Base-by-base conservation (phyloP, 2,113 vertebrate species). In the Oncorhynchus kisutch region DNA sequence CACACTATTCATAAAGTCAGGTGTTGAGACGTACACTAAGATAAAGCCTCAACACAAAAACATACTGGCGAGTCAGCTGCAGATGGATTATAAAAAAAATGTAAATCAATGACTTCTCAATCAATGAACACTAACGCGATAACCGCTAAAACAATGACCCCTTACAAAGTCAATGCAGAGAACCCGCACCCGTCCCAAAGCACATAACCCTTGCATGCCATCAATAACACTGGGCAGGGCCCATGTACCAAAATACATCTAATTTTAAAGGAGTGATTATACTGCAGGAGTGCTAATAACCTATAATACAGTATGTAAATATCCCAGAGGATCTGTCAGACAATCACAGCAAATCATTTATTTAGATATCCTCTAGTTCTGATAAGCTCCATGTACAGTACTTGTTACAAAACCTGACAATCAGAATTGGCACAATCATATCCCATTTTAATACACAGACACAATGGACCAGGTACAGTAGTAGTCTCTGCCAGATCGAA, bases 301-400 rank as follows among this genome's bases (percentile, higher is more conserved):
- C 39, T 45, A 45, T 45, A 45, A 83, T 77, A 78, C 74, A 84
- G 81, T 84, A 83, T 72, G 86, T 80, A 90, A 68, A 79, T 72
- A 84, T 80, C 88, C 84, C 85, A 73, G 72, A 73, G 0, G 65
- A 68, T 75, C 83, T 76, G 79, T 84, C 83, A 80, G 83, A 48
- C 81, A 85, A 88, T 91, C 83, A 77, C 70, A 1, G 62, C 78
- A 22, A 70, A 90, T 88, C 91, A 91, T 90, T 89, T 80, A 92
- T 92, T 92, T 90, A 90, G 88, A 90, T 92, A 89, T 87, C 39
- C 86, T 86, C 84, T 78, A 85, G 85, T 90, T 87, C 75, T 4
- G 85, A 90, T 91, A 87, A 89, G 86, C 83, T 78, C 3, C 4
- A 77, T 76, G 71, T 54, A 34, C 31, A 34, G 31, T 34, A 85